Percentiles rank a stretch among this genome's conserved stretches.
Conservation (phyloP, 2,888 invertebrate species). For the Macrophya annulata region DNA sequence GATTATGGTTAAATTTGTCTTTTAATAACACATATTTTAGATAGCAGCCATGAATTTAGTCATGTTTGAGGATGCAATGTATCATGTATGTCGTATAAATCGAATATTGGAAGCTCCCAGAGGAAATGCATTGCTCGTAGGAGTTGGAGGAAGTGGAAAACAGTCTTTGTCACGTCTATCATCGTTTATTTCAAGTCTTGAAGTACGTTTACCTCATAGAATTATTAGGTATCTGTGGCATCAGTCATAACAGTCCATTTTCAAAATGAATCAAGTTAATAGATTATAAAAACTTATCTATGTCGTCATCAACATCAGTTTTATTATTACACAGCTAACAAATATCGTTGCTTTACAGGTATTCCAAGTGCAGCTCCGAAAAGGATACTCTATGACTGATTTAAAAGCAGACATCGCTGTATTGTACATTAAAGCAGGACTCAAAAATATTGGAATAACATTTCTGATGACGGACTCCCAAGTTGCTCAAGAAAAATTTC, state of each 20-base stretch:
- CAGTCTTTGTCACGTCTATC: slow-evolving; percentile 94
- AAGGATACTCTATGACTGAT: slow-evolving; percentile 92
- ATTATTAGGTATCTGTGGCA: neutral
- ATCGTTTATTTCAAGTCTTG: slow-evolving; percentile 93
- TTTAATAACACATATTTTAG: slow-evolving; percentile 61
- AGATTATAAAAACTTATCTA: slow-evolving; percentile 5
- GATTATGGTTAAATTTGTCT: neutral
- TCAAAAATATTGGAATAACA: slow-evolving; percentile 92
- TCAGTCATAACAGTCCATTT: neutral
- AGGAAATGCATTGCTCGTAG: slow-evolving; percentile 95
- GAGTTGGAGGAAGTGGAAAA: slow-evolving; percentile 97
- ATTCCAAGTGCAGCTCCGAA: slow-evolving; percentile 95
- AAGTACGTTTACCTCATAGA: slow-evolving; percentile 77
- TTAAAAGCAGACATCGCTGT: slow-evolving; percentile 87
- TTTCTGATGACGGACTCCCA: slow-evolving; percentile 98
- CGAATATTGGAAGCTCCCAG: slow-evolving; percentile 95
- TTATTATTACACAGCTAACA: neutral
- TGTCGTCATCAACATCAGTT: slow-evolving; percentile 9
- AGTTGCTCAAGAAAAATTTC: slow-evolving; percentile 93
- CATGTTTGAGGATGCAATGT: slow-evolving; percentile 97
- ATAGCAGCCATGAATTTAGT: slow-evolving; percentile 96
- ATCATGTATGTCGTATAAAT: slow-evolving; percentile 95
- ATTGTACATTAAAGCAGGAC: slow-evolving; percentile 93
- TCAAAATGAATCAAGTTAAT: neutral
- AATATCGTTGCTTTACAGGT: slow-evolving; percentile 79